Base-by-base conservation (phyloP, 2,113 vertebrate species). In the Sigmodon hispidus region DNA sequence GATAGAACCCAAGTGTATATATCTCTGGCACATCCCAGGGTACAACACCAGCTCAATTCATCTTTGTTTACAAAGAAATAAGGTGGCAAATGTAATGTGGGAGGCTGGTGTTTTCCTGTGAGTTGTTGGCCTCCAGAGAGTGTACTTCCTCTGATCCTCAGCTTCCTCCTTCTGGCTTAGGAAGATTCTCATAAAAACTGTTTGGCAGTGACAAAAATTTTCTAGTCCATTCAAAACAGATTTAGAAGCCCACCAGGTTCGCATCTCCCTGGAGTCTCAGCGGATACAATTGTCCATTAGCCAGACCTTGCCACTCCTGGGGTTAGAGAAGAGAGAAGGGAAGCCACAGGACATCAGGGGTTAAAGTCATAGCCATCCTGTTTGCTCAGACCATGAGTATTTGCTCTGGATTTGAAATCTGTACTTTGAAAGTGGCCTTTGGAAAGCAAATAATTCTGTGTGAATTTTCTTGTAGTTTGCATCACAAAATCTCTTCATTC, bases 361-460 rank as follows among this genome's bases (percentile, higher is more conserved):
- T 87, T 88, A 86, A 79, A 89, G 67, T 69, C 70, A 31, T 70
- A 63, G 61, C 90, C 2, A 15, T 90, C 34, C 55, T 92, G 0
- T 90, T 96, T 93, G 67, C 94, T 95, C 72, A 65, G 22, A 36
- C 67, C 19, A 0, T 87, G 87, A n/a, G 45, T 94, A 63, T 97
- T 97, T 91, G 85, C 61, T 93, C 84, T 90, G 45, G 83, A 70
- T 63, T 94, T 89, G 70, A 97, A 96, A 87, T 96, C 85, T 84
- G 67, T 87, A 75, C 85, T 94, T 95, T 92, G 85, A 94, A 95
- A 94, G 86, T 89, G 89, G 57, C 55, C 89, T 96, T 96, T 91
- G 90, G 65, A 93, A 94, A 97, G 59, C 61, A 91, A 94, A 48
- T 65, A 90, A 57, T 75, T 93, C 75, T 52, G 85, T 86, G 87